These are phyloP conservation scores for Tortrix viridana DNA, from an alignment of 2,888 invertebrate species.

Conservation along the genomic window DNA sequence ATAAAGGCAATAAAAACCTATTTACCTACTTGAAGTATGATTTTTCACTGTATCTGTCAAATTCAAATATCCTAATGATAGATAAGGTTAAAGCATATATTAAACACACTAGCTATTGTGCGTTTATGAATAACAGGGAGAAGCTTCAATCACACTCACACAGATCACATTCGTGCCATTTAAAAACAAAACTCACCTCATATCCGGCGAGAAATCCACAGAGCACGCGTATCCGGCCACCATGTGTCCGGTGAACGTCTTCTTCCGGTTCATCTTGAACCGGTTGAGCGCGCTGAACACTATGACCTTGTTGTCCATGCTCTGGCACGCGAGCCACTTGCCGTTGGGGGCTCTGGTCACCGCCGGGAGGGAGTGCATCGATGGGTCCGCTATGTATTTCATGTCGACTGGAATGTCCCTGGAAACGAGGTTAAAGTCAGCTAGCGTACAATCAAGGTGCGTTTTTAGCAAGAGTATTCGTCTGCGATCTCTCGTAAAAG, in stretches of 20 bases:
- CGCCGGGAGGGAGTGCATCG: slow-evolving; percentile 99
- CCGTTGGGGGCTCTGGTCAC: slow-evolving; percentile 98
- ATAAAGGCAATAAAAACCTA: no score
- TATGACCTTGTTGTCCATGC: slow-evolving; percentile 99
- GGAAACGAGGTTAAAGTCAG: slow-evolving; percentile 21
- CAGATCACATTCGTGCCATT: no score
- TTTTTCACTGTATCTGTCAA: no score
- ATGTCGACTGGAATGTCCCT: slow-evolving; percentile 98
- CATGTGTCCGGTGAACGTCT: slow-evolving; percentile 99
- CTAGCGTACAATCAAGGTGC: no score
- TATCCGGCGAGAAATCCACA: slow-evolving; percentile 98
- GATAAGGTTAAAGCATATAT: no score
- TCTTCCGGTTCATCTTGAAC: slow-evolving; percentile 99
- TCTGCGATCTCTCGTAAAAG: no score
- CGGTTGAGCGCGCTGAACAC: slow-evolving; percentile 99
- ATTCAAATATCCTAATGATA: no score
- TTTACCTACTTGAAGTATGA: no score
- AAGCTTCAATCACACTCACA: no score
- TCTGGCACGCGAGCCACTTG: slow-evolving; percentile 99
- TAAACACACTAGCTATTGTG: no score
- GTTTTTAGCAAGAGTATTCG: no score
- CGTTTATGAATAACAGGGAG: no score
- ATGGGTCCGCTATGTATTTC: slow-evolving; percentile 99
- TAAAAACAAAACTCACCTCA: slow-evolving; percentile 87
- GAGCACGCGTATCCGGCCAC: slow-evolving; percentile 99